Evolutionary conservation across 2,113 vertebrate species (phyloP).

Genomic region (Spermophilus dauricus): DNA sequence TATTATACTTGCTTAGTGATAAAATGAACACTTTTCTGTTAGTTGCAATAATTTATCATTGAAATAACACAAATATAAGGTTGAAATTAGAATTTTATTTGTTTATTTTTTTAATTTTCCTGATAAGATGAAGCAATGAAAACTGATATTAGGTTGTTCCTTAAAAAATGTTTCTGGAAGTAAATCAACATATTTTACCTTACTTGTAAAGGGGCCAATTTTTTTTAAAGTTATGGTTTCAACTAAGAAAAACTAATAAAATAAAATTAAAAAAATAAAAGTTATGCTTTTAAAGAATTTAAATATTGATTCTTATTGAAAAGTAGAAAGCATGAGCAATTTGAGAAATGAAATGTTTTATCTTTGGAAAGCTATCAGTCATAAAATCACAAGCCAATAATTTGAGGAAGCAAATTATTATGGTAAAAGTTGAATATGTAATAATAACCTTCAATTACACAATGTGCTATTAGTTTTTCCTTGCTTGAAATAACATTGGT

Average conservation of each 20-base stretch:
- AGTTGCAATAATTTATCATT: not conserved
- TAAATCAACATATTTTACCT: not conserved
- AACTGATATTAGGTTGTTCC: not conserved
- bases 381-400: not conserved
- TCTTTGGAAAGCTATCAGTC: not conserved
- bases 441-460: not conserved
- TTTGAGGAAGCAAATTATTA: not conserved
- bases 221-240: not conserved
- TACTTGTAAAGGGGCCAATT: not conserved
- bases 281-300: not conserved
- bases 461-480: not conserved
- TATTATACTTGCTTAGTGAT: constrained; percentile 13
- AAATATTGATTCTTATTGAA: not conserved
- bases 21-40: constrained; percentile 38
- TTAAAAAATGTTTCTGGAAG: not conserved
- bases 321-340: not conserved
- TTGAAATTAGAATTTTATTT: not conserved
- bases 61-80: not conserved
- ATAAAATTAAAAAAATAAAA: too few species aligned
- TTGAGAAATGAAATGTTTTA: not conserved
- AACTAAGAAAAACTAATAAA: too few species aligned
- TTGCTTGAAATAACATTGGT: not conserved
- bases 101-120: not conserved
- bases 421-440: not conserved
- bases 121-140: constrained; percentile 19